Percentiles rank a stretch among this genome's conserved stretches.
Conservation (phyloP, 1,140 invertebrate genomes). For the Leguminivora glycinivorella region DNA sequence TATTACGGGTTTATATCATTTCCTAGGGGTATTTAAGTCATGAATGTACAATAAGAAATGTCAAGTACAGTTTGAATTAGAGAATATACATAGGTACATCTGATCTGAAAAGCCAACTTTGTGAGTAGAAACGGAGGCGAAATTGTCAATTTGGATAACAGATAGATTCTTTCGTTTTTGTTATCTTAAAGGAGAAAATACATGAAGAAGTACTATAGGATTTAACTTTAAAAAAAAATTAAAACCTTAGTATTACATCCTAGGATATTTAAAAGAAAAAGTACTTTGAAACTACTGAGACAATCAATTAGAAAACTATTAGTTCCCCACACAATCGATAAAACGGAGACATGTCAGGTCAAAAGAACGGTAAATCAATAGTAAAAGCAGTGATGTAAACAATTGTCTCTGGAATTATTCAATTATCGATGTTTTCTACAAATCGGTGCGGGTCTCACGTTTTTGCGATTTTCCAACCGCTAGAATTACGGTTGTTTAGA, state of each 20-base stretch:
- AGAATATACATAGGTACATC: neutral
- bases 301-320: neutral
- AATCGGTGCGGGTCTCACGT: conserved; percentile 20
- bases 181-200: too few relatives aligned
- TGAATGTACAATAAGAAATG: too few relatives aligned
- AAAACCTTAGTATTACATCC: too few relatives aligned
- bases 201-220: too few relatives aligned
- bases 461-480: conserved; percentile 22
- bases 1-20: neutral
- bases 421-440: conserved; percentile 28
- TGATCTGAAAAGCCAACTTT: too few relatives aligned
- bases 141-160: too few relatives aligned
- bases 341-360: neutral
- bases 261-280: neutral
- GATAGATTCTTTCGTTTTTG: too few relatives aligned
- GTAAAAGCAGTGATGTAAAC: conserved; percentile 28
- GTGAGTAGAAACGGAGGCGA: too few relatives aligned
- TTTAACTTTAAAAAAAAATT: too few relatives aligned
- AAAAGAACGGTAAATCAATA: conserved; percentile 11
- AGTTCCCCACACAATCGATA: neutral
- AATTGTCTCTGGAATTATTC: conserved; percentile 22
- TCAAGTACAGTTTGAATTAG: neutral
- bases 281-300: too few relatives aligned
- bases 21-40: neutral
- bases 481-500: conserved; percentile 9